phyloP scores from a whole-genome alignment of 2,888 invertebrate species.

The Melieria crassipennis region DNA sequence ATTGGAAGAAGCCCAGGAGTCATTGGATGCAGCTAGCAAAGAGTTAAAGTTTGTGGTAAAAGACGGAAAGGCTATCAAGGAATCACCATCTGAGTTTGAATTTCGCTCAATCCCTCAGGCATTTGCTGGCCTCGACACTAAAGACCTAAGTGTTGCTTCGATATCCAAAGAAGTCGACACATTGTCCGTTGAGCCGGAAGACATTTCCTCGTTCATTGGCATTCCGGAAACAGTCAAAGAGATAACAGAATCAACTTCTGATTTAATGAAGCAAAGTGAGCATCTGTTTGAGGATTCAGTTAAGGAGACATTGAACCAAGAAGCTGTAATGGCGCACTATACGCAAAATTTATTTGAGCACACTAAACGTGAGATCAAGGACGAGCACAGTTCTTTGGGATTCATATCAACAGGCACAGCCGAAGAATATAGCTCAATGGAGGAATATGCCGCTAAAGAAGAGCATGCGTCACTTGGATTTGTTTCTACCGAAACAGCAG shows the following conservation, averaged over 20 bases:
- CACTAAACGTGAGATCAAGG: slow-evolving; percentile 42
- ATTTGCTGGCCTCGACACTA: slow-evolving; percentile 27
- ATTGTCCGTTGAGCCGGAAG: slow-evolving; percentile 40
- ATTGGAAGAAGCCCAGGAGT: slow-evolving; percentile 77
- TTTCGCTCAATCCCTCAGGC: slow-evolving; percentile 71
- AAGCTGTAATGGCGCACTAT: slow-evolving; percentile 53
- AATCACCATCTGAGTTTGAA: slow-evolving; percentile 79
- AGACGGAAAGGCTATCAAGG: slow-evolving; percentile 74
- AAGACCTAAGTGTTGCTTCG: not conserved
- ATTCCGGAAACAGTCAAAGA: slow-evolving; percentile 49
- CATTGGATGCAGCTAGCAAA: slow-evolving; percentile 75
- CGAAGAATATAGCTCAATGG: slow-evolving; percentile 56
- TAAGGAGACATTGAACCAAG: slow-evolving; percentile 51
- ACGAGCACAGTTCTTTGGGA: slow-evolving; percentile 55
- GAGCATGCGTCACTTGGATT: slow-evolving; percentile 58
- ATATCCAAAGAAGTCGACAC: not conserved
- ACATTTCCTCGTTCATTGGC: slow-evolving; percentile 59
- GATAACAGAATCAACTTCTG: slow-evolving; percentile 23
- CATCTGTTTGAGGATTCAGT: slow-evolving; percentile 47
- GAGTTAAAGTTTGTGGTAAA: slow-evolving; percentile 73
- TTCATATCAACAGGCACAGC: slow-evolving; percentile 58
- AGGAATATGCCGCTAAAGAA: slow-evolving; percentile 53
- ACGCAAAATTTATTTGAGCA: slow-evolving; percentile 46
- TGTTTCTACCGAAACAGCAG: slow-evolving; percentile 59
- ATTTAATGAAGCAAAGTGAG: slow-evolving; percentile 36